Conservation (phyloP, 2,113 vertebrate genomes). For the Nyctibius bracteatus region DNA sequence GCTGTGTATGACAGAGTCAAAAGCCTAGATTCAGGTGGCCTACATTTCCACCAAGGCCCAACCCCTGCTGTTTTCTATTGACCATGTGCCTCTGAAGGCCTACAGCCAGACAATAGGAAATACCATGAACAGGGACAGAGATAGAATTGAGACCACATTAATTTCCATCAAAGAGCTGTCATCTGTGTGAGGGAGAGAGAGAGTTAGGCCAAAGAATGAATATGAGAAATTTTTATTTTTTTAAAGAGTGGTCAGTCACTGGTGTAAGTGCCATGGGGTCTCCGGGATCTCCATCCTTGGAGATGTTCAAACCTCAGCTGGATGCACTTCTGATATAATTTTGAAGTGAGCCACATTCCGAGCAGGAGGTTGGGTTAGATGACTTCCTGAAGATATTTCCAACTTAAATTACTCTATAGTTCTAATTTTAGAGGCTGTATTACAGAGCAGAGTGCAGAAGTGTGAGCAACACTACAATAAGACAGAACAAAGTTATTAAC, state of each 20-base stretch:
- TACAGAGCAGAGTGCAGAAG: neutral
- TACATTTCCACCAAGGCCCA: neutral
- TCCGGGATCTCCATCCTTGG: neutral
- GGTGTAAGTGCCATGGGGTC: neutral
- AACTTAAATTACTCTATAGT: neutral
- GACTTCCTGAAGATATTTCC: neutral
- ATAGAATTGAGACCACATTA: slow-evolving; percentile 40
- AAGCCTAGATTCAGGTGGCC: slow-evolving; percentile 30
- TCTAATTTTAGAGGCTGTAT: neutral
- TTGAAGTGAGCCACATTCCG: neutral
- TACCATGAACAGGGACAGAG: neutral
- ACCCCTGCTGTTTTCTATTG: slow-evolving; percentile 10
- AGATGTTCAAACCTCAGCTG: neutral
- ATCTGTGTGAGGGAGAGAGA: neutral
- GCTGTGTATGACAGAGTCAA: neutral
- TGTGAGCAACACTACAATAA: neutral
- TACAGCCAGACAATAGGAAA: slow-evolving; percentile 32
- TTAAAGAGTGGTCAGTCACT: neutral
- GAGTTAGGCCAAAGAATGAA: neutral
- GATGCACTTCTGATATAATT: neutral
- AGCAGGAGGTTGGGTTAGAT: neutral
- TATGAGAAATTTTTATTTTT: neutral
- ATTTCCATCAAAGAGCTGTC: neutral
- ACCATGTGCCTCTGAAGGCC: neutral
- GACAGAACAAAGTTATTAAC: neutral